Conservation (phyloP, 1,140 invertebrate species). For the Drosophila fuyamai region DNA sequence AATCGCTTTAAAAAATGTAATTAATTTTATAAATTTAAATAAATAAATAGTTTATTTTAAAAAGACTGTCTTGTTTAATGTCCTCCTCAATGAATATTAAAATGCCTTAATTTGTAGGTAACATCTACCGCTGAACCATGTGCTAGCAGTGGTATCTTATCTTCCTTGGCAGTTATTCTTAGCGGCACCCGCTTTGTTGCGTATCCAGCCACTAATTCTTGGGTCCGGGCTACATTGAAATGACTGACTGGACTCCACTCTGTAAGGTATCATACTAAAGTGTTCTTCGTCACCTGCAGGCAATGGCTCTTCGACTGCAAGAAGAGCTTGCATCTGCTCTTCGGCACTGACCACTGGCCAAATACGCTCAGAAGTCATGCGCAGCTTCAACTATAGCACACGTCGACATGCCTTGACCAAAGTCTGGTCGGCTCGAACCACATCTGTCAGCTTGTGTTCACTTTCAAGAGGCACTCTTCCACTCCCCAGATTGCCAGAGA, state of each 20-base stretch:
- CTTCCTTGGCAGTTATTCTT: not conserved
- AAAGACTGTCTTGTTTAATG: no score
- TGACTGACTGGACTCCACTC: constrained; percentile 1
- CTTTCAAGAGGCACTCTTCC: not conserved
- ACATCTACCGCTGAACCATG: no score
- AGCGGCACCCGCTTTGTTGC: not conserved
- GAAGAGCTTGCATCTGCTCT: constrained; percentile 9
- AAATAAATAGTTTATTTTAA: no score
- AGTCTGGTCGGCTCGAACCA: not conserved
- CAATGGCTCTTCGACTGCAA: constrained; percentile 3
- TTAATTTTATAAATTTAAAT: no score
- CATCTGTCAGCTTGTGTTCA: not conserved
- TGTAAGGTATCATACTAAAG: not conserved
- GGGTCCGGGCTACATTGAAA: constrained; percentile 7
- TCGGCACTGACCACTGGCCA: constrained; percentile 15
- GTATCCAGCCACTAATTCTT: not conserved
- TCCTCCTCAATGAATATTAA: no score
- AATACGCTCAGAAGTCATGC: not conserved
- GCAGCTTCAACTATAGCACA: constrained; percentile 2
- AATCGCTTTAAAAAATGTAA: no score
- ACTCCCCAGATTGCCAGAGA: not conserved
- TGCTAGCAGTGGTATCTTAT: no score
- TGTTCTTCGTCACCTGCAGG: not conserved
- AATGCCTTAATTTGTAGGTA: no score
- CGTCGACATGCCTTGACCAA: not conserved